These are phyloP conservation scores for Percopsis transmontana DNA, from an alignment of 2,113 vertebrate species.

Conservation along the genomic window DNA sequence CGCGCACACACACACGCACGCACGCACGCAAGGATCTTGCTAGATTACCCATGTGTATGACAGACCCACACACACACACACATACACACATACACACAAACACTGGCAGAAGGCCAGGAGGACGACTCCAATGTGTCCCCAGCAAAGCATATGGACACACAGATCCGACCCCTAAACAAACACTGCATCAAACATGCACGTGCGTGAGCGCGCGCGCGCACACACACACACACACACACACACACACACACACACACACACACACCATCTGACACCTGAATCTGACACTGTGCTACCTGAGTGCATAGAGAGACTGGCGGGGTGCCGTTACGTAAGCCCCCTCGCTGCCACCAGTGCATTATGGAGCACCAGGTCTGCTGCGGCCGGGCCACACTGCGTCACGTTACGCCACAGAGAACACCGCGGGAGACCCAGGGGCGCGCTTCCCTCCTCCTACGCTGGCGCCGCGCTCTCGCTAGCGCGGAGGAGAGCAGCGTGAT, in stretches of 20 bases:
- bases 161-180: slow-evolving; percentile 51
- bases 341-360: slow-evolving; percentile 47
- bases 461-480: background rate
- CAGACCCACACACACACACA: slow-evolving; percentile 2
- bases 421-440: background rate
- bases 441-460: too few species aligned
- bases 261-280: slow-evolving; percentile 46
- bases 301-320: slow-evolving; percentile 43
- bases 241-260: slow-evolving; percentile 44
- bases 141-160: slow-evolving; percentile 68
- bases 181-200: slow-evolving; percentile 37
- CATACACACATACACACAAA: slow-evolving; percentile 1
- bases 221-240: slow-evolving; percentile 39
- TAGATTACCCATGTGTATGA: background rate
- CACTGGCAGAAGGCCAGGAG: slow-evolving; percentile 43
- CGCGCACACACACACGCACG: slow-evolving; percentile 5
- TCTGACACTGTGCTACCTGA: slow-evolving; percentile 51
- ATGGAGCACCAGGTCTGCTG: slow-evolving; percentile 33
- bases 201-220: slow-evolving; percentile 25
- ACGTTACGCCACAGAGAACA: slow-evolving; percentile 20
- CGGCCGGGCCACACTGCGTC: slow-evolving; percentile 27
- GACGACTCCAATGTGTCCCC: slow-evolving; percentile 50
- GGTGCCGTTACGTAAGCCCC: slow-evolving; percentile 55
- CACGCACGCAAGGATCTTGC: slow-evolving; percentile 9
- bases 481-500: background rate